Evolutionary conservation across 2,888 invertebrate species (phyloP).

Genomic region (Encarsia formosa): DNA sequence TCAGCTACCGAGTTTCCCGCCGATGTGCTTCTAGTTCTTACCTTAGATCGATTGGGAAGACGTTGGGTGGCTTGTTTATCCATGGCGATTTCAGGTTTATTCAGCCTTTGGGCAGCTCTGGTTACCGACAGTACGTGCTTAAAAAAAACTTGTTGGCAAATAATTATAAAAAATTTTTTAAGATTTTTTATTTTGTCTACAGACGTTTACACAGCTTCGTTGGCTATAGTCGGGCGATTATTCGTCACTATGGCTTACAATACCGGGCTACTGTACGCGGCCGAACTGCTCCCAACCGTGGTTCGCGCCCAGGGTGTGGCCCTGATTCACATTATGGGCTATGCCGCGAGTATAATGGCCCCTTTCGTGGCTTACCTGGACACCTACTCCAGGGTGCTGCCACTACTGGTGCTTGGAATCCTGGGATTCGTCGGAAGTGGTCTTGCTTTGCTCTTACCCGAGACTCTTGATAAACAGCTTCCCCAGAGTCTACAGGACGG

Average conservation of each 20-base stretch:
- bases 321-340: conserved; percentile 83
- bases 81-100: conserved; percentile 75
- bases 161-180: too few species aligned
- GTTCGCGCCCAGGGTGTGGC: conserved; percentile 84
- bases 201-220: conserved; percentile 70
- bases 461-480: conserved; percentile 79
- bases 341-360: conserved; percentile 76
- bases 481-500: conserved; percentile 84
- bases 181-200: conserved; percentile 27
- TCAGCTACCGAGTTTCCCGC: conserved; percentile 81
- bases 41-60: conserved; percentile 76
- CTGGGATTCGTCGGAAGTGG: conserved; percentile 72
- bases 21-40: conserved; percentile 73
- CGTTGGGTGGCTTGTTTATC: conserved; percentile 82
- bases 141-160: too few species aligned
- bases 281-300: conserved; percentile 81
- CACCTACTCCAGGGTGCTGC: conserved; percentile 67
- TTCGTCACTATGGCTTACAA: conserved; percentile 87
- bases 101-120: conserved; percentile 72
- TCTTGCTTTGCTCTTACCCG: conserved; percentile 74
- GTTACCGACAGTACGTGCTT: conserved; percentile 65
- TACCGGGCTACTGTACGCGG: conserved; percentile 86
- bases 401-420: conserved; percentile 73
- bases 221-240: conserved; percentile 81
- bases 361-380: conserved; percentile 83